Percentiles rank a stretch among this genome's conserved stretches.
Evolutionary conservation across 2,797 vertebrate species (phyloP).

Genomic region (Pterois miles): DNA sequence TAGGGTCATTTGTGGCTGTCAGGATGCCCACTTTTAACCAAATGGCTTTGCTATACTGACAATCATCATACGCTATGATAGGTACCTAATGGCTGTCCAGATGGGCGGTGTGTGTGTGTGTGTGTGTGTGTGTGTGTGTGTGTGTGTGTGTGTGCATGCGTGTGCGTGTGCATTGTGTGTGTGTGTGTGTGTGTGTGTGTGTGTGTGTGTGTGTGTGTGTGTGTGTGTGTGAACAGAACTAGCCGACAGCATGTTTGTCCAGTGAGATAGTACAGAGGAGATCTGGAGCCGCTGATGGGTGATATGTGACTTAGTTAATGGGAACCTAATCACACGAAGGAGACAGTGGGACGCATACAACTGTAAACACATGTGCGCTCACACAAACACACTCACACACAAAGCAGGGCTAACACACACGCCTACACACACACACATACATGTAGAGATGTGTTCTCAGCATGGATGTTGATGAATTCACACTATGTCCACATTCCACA

Average conservation of each 20-base stretch:
- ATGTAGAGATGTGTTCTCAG: background rate
- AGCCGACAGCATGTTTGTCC: conserved; percentile 72
- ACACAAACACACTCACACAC: conserved; percentile 28
- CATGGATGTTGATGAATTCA: conserved; percentile 6
- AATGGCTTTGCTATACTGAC: conserved; percentile 62
- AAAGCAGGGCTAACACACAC: background rate
- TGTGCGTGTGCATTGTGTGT: conserved; percentile 24
- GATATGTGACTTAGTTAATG: conserved; percentile 79
- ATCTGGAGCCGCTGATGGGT: conserved; percentile 71
- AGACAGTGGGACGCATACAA: conserved; percentile 61
- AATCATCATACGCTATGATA: conserved; percentile 57
- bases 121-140: conserved; percentile 28
- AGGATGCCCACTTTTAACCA: conserved; percentile 39
- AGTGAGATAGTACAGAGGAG: conserved; percentile 70
- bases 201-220: conserved; percentile 23
- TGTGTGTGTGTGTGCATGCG: conserved; percentile 11
- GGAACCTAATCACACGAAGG: conserved; percentile 74
- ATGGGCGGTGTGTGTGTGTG: conserved; percentile 39
- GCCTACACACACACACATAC: background rate
- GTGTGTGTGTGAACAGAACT: conserved; percentile 2
- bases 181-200: conserved; percentile 22
- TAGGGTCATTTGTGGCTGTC: conserved; percentile 46
- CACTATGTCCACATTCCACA: conserved; percentile 32
- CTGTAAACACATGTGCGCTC: conserved; percentile 64
- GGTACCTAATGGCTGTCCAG: conserved; percentile 61